A percentile compares a stretch with the other conserved stretches of the same genome.
Evolutionary conservation across 1,140 invertebrate species (phyloP).

Genomic region (Halesus radiatus): DNA sequence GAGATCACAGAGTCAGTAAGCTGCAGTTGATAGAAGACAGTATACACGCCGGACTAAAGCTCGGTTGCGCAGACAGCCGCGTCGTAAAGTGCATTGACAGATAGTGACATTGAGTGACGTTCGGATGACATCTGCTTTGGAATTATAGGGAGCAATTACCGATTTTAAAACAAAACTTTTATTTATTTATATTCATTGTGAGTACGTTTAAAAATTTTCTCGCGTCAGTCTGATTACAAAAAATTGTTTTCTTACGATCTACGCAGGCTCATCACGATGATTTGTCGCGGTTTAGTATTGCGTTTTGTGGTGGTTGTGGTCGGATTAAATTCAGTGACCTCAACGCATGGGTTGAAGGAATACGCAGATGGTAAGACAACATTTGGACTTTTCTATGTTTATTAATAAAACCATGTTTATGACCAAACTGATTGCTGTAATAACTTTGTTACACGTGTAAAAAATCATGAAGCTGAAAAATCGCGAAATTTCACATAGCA

Average conservation of each 20-base stretch:
- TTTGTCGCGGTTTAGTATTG: conserved; percentile 16
- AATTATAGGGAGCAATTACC: background rate
- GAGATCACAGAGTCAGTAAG: conserved; percentile 11
- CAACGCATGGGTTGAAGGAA: conserved; percentile 51
- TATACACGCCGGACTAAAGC: conserved; percentile 12
- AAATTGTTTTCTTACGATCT: background rate
- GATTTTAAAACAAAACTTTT: too few species aligned
- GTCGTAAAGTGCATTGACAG: conserved; percentile 16
- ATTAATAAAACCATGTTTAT: too few species aligned
- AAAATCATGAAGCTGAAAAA: too few species aligned
- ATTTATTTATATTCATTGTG: too few species aligned
- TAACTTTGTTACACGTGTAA: too few species aligned
- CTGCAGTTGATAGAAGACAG: conserved; percentile 1
- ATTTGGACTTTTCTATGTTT: background rate
- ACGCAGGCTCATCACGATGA: background rate
- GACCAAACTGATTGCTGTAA: too few species aligned
- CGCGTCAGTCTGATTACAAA: too few species aligned
- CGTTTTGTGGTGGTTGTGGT: conserved; percentile 33
- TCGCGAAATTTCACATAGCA: too few species aligned
- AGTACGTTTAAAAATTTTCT: too few species aligned
- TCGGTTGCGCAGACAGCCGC: background rate
- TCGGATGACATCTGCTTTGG: background rate
- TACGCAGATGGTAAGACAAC: conserved; percentile 32
- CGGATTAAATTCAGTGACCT: conserved; percentile 46
- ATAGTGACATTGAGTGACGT: conserved; percentile 18